A percentile compares a stretch with the other conserved stretches of the same genome.
phyloP scores from a whole-genome alignment of 92 coral and sea anemone genomes.

The Nematostella vectensis region DNA sequence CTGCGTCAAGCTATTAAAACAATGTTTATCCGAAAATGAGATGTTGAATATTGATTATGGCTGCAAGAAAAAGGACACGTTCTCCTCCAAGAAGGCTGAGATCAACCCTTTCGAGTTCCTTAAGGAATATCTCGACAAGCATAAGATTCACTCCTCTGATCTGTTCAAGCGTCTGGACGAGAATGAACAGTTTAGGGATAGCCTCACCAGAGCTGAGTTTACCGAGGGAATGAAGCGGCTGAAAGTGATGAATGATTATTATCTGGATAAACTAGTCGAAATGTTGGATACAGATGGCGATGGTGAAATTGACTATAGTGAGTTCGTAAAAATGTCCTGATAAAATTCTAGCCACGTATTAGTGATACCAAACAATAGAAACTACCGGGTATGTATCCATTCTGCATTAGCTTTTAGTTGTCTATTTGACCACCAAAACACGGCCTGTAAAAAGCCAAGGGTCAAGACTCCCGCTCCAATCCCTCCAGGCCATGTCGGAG shows the following conservation, averaged over 20 bases:
- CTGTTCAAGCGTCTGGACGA: constrained; percentile 59
- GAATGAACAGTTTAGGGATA: constrained; percentile 58
- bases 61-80: constrained; percentile 65
- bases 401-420: no score
- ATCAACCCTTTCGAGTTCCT: constrained; percentile 60
- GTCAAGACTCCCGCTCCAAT: no score
- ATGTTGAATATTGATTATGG: constrained; percentile 51
- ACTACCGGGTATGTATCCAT: no score
- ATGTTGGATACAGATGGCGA: constrained; percentile 65
- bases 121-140: constrained; percentile 50
- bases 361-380: no score
- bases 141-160: constrained; percentile 68
- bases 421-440: no score
- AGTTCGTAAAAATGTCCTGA: constrained; percentile 58
- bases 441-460: no score
- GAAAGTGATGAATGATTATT: constrained; percentile 50
- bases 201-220: constrained; percentile 61
- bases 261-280: constrained; percentile 56
- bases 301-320: constrained; percentile 87
- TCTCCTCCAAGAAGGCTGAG: constrained; percentile 45
- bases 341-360: background rate
- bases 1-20: constrained; percentile 27
- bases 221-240: constrained; percentile 64
- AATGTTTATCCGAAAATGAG: constrained; percentile 29
- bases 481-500: no score